A percentile compares a stretch with the other conserved stretches of the same genome.
Conservation (phyloP, 2,113 vertebrate genomes). For the Cynocephalus volans region DNA sequence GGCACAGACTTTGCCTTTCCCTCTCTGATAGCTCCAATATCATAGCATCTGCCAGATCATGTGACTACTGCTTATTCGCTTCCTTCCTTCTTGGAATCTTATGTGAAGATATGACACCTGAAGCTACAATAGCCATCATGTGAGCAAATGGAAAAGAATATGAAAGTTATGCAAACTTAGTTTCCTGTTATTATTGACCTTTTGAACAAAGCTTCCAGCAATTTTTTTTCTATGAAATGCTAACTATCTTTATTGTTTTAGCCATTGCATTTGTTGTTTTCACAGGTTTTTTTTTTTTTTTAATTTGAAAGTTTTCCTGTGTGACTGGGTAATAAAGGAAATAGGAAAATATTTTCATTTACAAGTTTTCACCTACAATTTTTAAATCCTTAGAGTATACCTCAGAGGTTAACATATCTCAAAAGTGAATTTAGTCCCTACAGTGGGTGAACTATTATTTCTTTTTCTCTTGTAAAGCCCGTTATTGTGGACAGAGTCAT, state of each 20-base stretch:
- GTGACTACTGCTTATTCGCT: not conserved
- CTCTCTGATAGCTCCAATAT: not conserved
- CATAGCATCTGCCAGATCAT: not conserved
- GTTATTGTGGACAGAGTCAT: not conserved
- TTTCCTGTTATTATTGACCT: not conserved
- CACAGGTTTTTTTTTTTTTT: not conserved
- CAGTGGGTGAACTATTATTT: not conserved
- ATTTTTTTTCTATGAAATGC: not conserved
- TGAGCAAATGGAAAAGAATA: not conserved
- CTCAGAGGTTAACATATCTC: not conserved
- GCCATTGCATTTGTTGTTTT: not conserved
- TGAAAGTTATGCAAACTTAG: not conserved
- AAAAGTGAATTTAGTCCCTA: not conserved
- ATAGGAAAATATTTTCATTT: not conserved
- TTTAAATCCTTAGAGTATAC: not conserved
- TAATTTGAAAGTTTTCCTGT: not conserved
- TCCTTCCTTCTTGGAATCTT: not conserved
- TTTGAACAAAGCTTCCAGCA: not conserved
- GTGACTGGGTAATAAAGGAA: not conserved
- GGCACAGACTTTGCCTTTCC: not conserved
- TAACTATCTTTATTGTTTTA: not conserved
- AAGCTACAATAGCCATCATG: not conserved
- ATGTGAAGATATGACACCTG: not conserved
- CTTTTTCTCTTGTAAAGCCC: not conserved
- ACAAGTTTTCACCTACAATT: not conserved